These are phyloP conservation scores for Eospalax fontanierii DNA, from an alignment of 2,797 vertebrate genomes.

Conservation along the genomic window DNA sequence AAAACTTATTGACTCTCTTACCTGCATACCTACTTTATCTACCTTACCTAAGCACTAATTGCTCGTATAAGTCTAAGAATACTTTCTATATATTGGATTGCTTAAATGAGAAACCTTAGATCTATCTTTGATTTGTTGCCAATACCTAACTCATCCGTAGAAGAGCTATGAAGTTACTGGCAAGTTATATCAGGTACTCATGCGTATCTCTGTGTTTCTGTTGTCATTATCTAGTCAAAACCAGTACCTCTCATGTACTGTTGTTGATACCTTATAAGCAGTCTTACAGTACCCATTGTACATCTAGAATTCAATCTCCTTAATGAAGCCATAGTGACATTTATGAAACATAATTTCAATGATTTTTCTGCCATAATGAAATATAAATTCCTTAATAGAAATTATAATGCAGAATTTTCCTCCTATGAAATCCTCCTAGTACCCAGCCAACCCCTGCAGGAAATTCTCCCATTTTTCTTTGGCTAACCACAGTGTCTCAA, in stretches of 20 bases:
- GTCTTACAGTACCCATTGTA: not conserved
- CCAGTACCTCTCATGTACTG: not conserved
- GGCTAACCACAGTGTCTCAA: not conserved
- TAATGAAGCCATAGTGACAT: not conserved
- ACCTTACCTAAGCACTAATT: not conserved
- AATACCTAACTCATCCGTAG: not conserved
- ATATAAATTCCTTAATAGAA: not conserved
- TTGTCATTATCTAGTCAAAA: not conserved
- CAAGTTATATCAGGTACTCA: not conserved
- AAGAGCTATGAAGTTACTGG: not conserved
- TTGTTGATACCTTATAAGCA: not conserved
- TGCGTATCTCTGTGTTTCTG: not conserved
- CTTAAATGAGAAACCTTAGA: slow-evolving; percentile 9
- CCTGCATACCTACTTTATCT: not conserved
- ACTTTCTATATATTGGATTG: not conserved
- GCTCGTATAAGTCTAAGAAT: not conserved
- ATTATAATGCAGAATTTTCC: not conserved
- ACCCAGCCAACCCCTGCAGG: not conserved
- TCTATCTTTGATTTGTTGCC: not conserved
- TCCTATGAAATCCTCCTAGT: not conserved
- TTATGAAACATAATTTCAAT: not conserved
- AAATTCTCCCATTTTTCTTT: not conserved
- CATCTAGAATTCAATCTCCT: not conserved
- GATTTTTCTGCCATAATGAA: not conserved
- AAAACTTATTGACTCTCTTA: slow-evolving; percentile 16